Evolutionary conservation across 2,888 invertebrate genomes (phyloP), one percentile per base, ranked within the genome.

Genomic region (Scelioninae gen. 1): DNA sequence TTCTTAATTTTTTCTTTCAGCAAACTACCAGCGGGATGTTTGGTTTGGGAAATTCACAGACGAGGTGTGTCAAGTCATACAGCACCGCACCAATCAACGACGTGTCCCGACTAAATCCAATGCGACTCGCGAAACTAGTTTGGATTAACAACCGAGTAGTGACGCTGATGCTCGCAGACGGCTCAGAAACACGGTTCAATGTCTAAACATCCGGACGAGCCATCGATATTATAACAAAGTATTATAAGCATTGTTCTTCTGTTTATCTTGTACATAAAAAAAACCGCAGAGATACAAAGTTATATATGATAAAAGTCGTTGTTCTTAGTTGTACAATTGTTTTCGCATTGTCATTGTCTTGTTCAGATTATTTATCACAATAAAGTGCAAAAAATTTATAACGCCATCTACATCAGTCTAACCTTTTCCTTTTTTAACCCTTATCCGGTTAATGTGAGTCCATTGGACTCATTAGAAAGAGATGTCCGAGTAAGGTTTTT

Each of bases 61-160:
- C 99, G 0, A 96, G 97, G 79, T 98, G 99, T 93, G 96, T 98
- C 49, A 98, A 98, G 92, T 97, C 98, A 62, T 98, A 98, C 93
- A 98, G 97, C 85, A 98, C 98, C 0, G 96, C 97, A 5, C 97
- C 98, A 0, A 96, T 98, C 92, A 97, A 98, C 9, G 97, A 98
- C 92, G 96, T 97, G 34, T 94, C 96, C 0, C 94, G 97, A 0
- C 93, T 97, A 60, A 97, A 98, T 93, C 97, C 98, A 0, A 96
- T 98, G 93, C 95, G 97, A 43, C 94, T 98, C 85, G 98, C 98
- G 5, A 95, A 98, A 66, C 94, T 99, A 23, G 97, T 98, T 29
- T 99, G 99, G 99, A 97, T 98, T 82, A 98, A 97, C 92, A 96
- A 97, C 89, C 95, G 98, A 71, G 96, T 97, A 32, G 97, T 99